phyloP scores from a whole-genome alignment of 2,888 invertebrate species.

The Ormyrus thymus region DNA sequence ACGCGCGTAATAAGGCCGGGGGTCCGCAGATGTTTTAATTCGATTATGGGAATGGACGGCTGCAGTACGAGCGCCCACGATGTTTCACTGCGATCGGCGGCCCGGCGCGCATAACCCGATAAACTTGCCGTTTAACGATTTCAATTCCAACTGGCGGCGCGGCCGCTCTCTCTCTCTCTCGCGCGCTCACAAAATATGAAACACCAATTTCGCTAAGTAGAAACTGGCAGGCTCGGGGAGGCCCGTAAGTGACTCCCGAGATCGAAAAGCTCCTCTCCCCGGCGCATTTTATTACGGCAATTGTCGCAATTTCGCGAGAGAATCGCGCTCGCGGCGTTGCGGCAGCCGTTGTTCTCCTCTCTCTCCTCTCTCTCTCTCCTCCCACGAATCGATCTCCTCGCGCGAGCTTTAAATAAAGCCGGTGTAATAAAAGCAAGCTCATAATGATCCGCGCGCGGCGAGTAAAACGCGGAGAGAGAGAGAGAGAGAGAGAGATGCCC shows the following conservation, averaged over 20 bases:
- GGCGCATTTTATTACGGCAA: conserved; percentile 49
- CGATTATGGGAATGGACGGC: conserved; percentile 19
- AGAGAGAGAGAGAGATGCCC: too few relatives aligned
- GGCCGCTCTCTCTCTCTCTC: neutral
- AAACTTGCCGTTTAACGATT: conserved; percentile 51
- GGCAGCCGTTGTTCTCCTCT: too few relatives aligned
- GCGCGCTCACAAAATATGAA: conserved; percentile 43
- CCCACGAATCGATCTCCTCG: conserved; percentile 54
- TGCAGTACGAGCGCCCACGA: conserved; percentile 15
- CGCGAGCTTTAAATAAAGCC: conserved; percentile 8
- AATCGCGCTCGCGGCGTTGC: too few relatives aligned
- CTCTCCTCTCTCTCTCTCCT: too few relatives aligned
- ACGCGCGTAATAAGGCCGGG: conserved; percentile 35
- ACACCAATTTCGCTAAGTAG: conserved; percentile 51
- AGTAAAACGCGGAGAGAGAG: too few relatives aligned
- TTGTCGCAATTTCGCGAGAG: conserved; percentile 48
- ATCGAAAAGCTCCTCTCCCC: conserved; percentile 35
- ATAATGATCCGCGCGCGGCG: too few relatives aligned
- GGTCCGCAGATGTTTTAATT: conserved; percentile 43
- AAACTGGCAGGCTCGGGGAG: conserved; percentile 15
- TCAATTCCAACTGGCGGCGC: conserved; percentile 32
- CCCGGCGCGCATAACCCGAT: conserved; percentile 31
- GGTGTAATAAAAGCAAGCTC: neutral
- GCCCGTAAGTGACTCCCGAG: conserved; percentile 2
- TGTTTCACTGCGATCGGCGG: conserved; percentile 36